Conservation (phyloP, 2,113 vertebrate species). For the Xenotilapia longispinis region DNA sequence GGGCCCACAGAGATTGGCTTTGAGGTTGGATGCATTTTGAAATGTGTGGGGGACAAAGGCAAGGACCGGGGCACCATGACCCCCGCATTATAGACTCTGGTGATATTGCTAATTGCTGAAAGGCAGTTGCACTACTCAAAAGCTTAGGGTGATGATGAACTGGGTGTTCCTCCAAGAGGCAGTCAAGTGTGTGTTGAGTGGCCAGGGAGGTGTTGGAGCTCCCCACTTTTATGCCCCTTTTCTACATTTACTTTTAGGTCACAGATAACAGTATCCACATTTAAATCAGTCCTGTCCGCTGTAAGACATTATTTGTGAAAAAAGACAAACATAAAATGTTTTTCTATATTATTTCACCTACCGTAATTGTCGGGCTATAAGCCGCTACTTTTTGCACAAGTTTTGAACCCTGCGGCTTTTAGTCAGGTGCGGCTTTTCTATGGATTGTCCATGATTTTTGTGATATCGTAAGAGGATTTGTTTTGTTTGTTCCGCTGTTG, state of each 20-base stretch:
- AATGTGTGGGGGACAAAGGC: background rate
- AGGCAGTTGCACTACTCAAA: background rate
- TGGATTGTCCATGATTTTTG: too few relatives aligned
- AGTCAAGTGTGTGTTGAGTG: background rate
- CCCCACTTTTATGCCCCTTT: background rate
- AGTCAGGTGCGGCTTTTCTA: too few relatives aligned
- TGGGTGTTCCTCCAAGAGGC: background rate
- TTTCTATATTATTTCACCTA: background rate
- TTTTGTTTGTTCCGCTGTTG: too few relatives aligned
- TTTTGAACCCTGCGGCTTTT: too few relatives aligned
- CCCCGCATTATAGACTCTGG: background rate
- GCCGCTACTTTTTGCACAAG: too few relatives aligned
- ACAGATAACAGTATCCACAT: background rate
- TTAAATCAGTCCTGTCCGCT: background rate
- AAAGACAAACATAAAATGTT: background rate
- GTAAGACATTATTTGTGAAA: background rate
- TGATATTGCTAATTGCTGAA: background rate
- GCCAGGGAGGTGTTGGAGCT: background rate
- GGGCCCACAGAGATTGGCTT: background rate
- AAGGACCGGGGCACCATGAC: background rate
- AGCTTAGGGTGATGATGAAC: background rate
- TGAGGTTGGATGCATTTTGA: background rate
- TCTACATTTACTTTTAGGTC: background rate
- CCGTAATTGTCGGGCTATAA: too few relatives aligned
- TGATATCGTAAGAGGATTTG: too few relatives aligned